These are phyloP conservation scores for Takifugu flavidus DNA, from an alignment of 2,113 vertebrate genomes.

Conservation along the genomic window DNA sequence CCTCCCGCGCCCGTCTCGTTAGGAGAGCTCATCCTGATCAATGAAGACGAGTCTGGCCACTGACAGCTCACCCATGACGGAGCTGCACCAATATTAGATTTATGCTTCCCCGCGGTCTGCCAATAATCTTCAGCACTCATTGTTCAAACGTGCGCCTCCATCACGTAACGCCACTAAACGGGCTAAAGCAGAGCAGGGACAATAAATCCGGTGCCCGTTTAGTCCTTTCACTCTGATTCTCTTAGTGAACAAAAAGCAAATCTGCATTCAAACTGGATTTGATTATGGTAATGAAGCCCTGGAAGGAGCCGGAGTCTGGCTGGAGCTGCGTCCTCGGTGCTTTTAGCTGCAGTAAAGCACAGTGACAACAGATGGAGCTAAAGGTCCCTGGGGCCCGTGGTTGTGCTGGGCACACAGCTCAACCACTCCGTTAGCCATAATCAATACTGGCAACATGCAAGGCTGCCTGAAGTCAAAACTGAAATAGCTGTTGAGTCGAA, in stretches of 20 bases:
- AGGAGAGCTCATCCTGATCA: slow-evolving; percentile 57
- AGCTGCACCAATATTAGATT: slow-evolving; percentile 60
- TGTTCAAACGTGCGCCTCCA: slow-evolving; percentile 42
- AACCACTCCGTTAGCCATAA: slow-evolving; percentile 15
- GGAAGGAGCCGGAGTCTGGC: slow-evolving; percentile 45
- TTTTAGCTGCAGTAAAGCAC: slow-evolving; percentile 63
- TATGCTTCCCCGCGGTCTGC: slow-evolving; percentile 51
- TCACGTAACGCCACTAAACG: slow-evolving; percentile 49
- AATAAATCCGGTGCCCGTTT: slow-evolving; percentile 41
- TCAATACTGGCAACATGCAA: neutral
- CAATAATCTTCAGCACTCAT: slow-evolving; percentile 48
- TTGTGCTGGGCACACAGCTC: slow-evolving; percentile 37
- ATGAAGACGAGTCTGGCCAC: slow-evolving; percentile 60
- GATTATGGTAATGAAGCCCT: slow-evolving; percentile 73
- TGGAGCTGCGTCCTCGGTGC: slow-evolving; percentile 65
- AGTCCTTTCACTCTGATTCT: slow-evolving; percentile 42
- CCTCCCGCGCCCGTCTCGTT: slow-evolving; percentile 16
- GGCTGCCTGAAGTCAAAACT: no score
- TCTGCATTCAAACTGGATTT: slow-evolving; percentile 59
- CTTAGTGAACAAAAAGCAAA: slow-evolving; percentile 47
- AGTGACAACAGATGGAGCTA: slow-evolving; percentile 74
- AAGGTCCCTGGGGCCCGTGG: slow-evolving; percentile 56
- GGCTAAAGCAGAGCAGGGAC: slow-evolving; percentile 27
- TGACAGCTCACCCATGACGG: slow-evolving; percentile 57
- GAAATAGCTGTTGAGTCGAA: no score